Conservation (phyloP, 1,140 invertebrate species). For the Drosophila quadrilineata region DNA sequence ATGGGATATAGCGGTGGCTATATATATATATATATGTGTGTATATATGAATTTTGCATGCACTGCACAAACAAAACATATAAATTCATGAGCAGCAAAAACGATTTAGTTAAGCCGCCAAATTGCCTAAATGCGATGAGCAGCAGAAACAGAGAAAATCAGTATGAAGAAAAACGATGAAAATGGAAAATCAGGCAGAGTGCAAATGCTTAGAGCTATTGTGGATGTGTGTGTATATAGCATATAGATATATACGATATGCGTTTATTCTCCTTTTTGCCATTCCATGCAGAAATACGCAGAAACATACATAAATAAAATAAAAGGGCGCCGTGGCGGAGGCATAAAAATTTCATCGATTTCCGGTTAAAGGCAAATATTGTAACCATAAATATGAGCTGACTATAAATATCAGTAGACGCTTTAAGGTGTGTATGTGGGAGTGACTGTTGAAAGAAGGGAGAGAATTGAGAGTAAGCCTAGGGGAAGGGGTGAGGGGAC, state of each 20-base stretch:
- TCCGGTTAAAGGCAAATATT: constrained; percentile 79
- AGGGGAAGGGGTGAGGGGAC: constrained; percentile 32
- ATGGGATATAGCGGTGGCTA: too few relatives aligned
- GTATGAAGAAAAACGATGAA: constrained; percentile 27
- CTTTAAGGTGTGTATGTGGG: background rate
- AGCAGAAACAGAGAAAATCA: constrained; percentile 1
- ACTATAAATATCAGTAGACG: constrained; percentile 62
- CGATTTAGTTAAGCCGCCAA: constrained; percentile 76
- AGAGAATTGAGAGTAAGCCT: too few relatives aligned
- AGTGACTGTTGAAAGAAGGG: constrained; percentile 3
- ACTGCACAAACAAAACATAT: constrained; percentile 75
- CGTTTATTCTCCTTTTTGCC: too few relatives aligned
- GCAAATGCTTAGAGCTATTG: constrained; percentile 45
- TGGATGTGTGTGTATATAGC: background rate
- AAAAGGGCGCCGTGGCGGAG: constrained; percentile 57
- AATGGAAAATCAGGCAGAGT: constrained; percentile 68
- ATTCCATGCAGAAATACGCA: constrained; percentile 52
- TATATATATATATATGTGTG: too few relatives aligned
- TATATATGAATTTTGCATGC: constrained; percentile 66
- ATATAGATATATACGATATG: constrained; percentile 35
- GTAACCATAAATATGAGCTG: constrained; percentile 77
- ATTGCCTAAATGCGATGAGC: constrained; percentile 70
- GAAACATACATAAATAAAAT: constrained; percentile 62
- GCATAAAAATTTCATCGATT: constrained; percentile 79
- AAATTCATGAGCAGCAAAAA: constrained; percentile 69